Conservation (phyloP, 2,888 invertebrate species). For the Abscondita cerata region DNA sequence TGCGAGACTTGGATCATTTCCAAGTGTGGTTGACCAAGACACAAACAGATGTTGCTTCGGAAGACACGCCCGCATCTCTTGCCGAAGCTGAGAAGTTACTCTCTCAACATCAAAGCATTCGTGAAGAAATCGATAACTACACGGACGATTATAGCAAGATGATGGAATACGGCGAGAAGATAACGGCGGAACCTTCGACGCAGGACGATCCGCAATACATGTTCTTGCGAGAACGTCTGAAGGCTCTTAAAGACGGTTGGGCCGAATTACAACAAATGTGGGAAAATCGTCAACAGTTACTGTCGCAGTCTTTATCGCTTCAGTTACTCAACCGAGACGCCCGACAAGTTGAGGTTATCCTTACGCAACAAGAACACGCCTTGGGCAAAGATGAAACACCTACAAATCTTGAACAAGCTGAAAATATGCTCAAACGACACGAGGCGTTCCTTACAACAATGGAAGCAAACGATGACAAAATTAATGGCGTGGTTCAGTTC, state of each 20-base stretch:
- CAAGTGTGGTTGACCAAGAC: constrained; percentile 99
- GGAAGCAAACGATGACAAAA: constrained; percentile 99
- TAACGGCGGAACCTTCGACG: constrained; percentile 86
- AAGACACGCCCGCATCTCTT: constrained; percentile 91
- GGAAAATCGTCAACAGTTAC: constrained; percentile 95
- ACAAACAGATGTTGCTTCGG: constrained; percentile 98
- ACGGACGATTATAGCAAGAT: constrained; percentile 96
- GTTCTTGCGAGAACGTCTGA: constrained; percentile 98
- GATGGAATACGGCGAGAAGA: constrained; percentile 98
- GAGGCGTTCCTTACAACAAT: constrained; percentile 99
- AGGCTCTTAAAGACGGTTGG: constrained; percentile 99
- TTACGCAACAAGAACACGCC: constrained; percentile 98
- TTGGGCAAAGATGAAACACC: constrained; percentile 97
- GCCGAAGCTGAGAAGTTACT: constrained; percentile 97
- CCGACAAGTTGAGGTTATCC: constrained; percentile 94
- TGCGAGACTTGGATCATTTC: constrained; percentile 99
- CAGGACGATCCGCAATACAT: constrained; percentile 99
- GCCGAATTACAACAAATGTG: constrained; percentile 99
- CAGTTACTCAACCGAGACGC: constrained; percentile 97
- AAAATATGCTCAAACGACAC: constrained; percentile 95
- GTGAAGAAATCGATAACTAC: constrained; percentile 99
- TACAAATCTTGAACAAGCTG: constrained; percentile 93
- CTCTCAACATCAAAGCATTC: constrained; percentile 97
- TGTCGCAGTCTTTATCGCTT: constrained; percentile 93
- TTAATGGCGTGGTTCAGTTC: constrained; percentile 95